Evolutionary conservation across 1,140 invertebrate species (phyloP), one percentile per base, ranked within the genome.

Genomic region (Penaeus vannamei): DNA sequence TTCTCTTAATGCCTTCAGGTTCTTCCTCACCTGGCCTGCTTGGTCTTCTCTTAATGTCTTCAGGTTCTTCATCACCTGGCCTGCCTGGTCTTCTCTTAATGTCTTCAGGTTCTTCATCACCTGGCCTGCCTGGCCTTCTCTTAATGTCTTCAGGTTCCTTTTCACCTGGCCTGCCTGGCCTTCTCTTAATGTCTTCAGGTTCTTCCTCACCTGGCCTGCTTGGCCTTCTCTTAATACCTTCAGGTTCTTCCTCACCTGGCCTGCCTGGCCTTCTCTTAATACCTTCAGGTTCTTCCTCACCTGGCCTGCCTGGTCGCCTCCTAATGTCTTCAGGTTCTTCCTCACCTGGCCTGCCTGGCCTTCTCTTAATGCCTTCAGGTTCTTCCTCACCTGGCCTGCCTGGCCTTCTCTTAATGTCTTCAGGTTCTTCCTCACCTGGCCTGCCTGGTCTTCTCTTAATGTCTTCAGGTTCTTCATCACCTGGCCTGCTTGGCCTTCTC

Each of bases 221-320:
- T 23, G 64, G 64, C 7, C 64, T 23, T 14, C 64, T 69, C 14
- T 14, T 69, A 14, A 69, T 69, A 69, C 14, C 64, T 5, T 29
- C 64, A 69, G 64, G 64, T 69, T 69, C 64, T 69, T 69, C 29
- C 23, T 69, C 64, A n/a, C 29, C 29, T 69, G 64, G 64, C 29
- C 29, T 29, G 23, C 64, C 29, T 69, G 64, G 64, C 7, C 64
- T 69, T 14, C 64, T 23, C 14, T 14, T 69, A 14, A n/a, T 29
- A 69, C 14, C 64, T 5, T 69, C 64, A 23, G 64, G 64, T 29
- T 69, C 23, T 69, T 29, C 14, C 23, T 69, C 64, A 23, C 29
- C 29, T 69, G 64, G 64, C 29, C 29, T 29, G 29, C 64, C 29
- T 23, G 64, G 64, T 23, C 64, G 3, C 14, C 64, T 69, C 29